Base-by-base conservation (phyloP, 2,113 vertebrate species). In the Zosterops pallidus region DNA sequence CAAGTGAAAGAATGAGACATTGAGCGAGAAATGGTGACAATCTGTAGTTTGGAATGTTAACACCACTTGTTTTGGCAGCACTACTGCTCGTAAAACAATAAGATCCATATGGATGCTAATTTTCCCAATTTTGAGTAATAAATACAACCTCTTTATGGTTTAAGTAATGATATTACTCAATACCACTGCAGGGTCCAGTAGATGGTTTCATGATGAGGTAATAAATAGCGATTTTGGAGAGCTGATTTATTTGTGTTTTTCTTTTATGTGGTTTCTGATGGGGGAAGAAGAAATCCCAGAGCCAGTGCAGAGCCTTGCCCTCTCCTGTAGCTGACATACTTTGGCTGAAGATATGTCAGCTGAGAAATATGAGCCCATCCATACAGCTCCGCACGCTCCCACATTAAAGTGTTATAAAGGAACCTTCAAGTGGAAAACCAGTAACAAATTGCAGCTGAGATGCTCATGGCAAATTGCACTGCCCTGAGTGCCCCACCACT, bases 91-190 rank as follows among this genome's bases (percentile, higher is more conserved):
- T 96, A 93, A 93, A 92, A 96, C 95, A 96, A 97, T 96, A 86
- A 75, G 95, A 96, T 97, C 94, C 95, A 95, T 95, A 93, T 97
- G 94, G 85, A 93, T 93, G 93, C 95, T 97, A 97, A 97, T 97
- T 96, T 96, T 89, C 88, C 62, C 86, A 93, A 94, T 96, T 96
- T 84, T 90, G 81, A 90, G 95, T 90, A 95, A 95, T 93, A 92
- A 96, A 86, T 93, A 92, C 76, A 90, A 67, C 64, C 85, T 93
- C 88, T 96, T 95, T 90, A 95, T 96, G 95, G 93, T 84, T 93
- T 93, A 86, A 94, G 88, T 97, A 96, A 92, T 83, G 62, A 39
- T 95, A 93, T 97, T 97, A 94, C 95, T 96, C 95, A 96, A 89
- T 95, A 86, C 80, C 90, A 95, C 93, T 96, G 83, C 88, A 78